phyloP scores from a whole-genome alignment of 2,888 invertebrate genomes.

The Melitaea athalia region DNA sequence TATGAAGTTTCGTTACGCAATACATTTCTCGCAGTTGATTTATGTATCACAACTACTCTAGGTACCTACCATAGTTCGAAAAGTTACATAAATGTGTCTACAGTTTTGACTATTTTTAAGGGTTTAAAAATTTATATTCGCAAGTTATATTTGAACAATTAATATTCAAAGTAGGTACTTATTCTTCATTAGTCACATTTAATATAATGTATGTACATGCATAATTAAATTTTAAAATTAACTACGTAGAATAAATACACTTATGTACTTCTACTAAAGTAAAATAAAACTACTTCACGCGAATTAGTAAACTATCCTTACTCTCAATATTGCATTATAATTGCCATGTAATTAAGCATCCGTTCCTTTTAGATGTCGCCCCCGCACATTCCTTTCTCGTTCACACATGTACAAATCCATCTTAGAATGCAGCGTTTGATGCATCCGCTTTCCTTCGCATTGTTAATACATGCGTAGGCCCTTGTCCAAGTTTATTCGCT shows the following conservation, averaged over 20 bases:
- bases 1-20: constrained; percentile 62
- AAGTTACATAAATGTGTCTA: neutral
- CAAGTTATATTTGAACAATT: too few relatives aligned
- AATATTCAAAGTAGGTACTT: too few relatives aligned
- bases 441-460: constrained; percentile 43
- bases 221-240: too few relatives aligned
- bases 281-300: too few relatives aligned
- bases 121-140: too few relatives aligned
- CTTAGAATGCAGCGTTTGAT: constrained; percentile 40
- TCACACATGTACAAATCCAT: constrained; percentile 52
- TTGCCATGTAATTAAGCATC: constrained; percentile 10
- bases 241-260: too few relatives aligned
- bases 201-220: too few relatives aligned
- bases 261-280: too few relatives aligned
- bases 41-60: constrained; percentile 16
- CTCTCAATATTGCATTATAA: constrained; percentile 3
- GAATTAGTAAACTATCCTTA: too few relatives aligned
- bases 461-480: constrained; percentile 43
- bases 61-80: neutral
- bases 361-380: constrained; percentile 46
- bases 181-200: too few relatives aligned
- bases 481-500: constrained; percentile 46
- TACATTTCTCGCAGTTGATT: constrained; percentile 37
- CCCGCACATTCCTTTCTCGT: constrained; percentile 60
- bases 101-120: neutral